Evolutionary conservation across 2,888 invertebrate genomes (phyloP), one percentile per base, ranked within the genome.

Genomic region (Troilus luridus): DNA sequence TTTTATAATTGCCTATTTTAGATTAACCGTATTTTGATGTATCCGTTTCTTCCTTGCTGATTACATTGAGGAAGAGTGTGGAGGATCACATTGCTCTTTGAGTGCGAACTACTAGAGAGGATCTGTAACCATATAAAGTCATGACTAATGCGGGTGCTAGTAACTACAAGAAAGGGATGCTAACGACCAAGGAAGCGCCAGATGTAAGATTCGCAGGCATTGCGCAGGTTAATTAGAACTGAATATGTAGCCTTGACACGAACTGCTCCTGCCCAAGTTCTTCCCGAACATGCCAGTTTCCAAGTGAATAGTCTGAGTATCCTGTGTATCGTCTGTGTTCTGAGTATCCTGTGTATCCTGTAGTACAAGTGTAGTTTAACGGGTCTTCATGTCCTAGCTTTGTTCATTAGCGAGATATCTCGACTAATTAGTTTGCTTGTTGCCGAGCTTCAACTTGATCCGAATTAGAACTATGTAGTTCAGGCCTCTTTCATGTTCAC

Each of bases 201-300:
- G 72, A 41, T 77, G 72, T 77, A 77, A 77, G 72, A 77, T 77
- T 27, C 72, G 27, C 67, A 24, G 67, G 3, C 24, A 12, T 24
- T 67, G 67, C 67, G 67, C 27, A 7, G 72, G 72, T 77, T 77
- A 77, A 77, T 77, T 77, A 77, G 72, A 77, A 41, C n/a, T 77
- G 27, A 77, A 77, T 77, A 41, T 41, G 72, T 77, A 77, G 72
- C 41, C 27, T 41, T 77, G 72, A 77, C 72, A 77, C 72, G 72
- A 41, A 17, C 72, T 77, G 17, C 72, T 77, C 27, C 17, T 77
- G 27, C 9, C 72, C 72, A 27, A 72, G 72, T 27, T 24, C 11
- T n/a, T 9, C 64, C 1, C 21, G 0, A 11, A 1, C 67, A 41
- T 67, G 67, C 24, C 72, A 19, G 72, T 67, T 77, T 41, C 27